Base-by-base conservation (phyloP, 2,113 vertebrate genomes). In the Dromiciops gliroides region DNA sequence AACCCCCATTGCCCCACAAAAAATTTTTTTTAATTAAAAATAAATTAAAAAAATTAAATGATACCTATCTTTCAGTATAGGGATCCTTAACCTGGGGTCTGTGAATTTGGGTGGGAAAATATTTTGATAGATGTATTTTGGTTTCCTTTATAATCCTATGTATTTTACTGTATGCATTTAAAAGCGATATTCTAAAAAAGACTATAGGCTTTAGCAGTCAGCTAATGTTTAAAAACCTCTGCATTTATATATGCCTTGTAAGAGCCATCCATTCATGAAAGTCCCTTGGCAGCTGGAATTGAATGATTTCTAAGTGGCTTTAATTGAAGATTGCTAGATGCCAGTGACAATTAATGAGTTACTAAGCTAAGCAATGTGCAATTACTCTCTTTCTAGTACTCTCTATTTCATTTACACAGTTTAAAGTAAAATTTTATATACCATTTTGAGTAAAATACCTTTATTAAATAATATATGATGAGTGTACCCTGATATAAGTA, bases 291-390 rank as follows among this genome's bases (percentile, higher is more conserved):
- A 91, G 53, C 3, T 23, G 93, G 16, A 91, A 89, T 44, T 91
- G 0, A 49, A 90, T 95, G 67, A 93, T 50, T 53, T n/a, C 37
- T 26, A 95, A 93, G n/a, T 50, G 16, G 26, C 0, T 51, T 19
- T 51, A 16, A 95, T 92, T 90, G 67, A 3, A 53, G 52, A 51
- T 44, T 91, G 89, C 48, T 48, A 53, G 50, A 8, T 91, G 10
- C 1, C 67, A 95, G 51, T 83, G 67, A 37, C 31, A 95, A 92
- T 89, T 96, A 88, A 25, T 28, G 31, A 50, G 28, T n/a, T 52
- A 89, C 44, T 11, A 48, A 92, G 53, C 22, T 95, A 91, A 53
- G 89, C 89, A 89, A 60, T 95, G 93, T 53, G 67, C 90, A 83
- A 52, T 96, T 95, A 5, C 47, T 31, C 9, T 91, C 8, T 44